Base-by-base conservation (phyloP, 1,140 invertebrate species). In the Rhagoletis pomonella region DNA sequence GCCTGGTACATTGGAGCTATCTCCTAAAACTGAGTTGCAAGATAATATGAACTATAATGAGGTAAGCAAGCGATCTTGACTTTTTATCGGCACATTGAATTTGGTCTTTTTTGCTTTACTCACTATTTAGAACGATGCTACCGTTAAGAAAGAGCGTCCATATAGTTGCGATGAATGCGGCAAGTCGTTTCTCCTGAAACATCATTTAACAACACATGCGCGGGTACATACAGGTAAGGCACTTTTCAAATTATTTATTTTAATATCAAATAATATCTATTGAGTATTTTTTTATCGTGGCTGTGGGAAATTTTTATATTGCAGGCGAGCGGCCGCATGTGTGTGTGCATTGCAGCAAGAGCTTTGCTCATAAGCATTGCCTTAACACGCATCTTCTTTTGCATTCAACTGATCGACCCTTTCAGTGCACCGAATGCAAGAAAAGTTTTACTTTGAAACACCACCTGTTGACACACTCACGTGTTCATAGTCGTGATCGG, bases 391-490 rank as follows among this genome's bases (percentile, higher is more conserved):
- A 97, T 93, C 93, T 97, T 59, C 91, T 97, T 87, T 93, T 97
- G 62, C 97, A 97, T 92, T 97, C 96, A 55, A 96, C 96, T 4
- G 96, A 97, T 86, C 94, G 96, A 88, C 97, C 97, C 7, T 97
- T 96, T 93, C 95, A 96, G 90, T 98, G 97, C 93, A 94, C 95
- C 86, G 96, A 97, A 93, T 98, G 97, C 94, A 97, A 97, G 93
- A 97, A 97, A 93, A 96, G 96, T 65, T 98, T 98, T 90, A 97
- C 96, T 1, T 93, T 97, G 50, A 97, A 97, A 91, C 96, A 97
- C 93, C 96, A 96, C 93, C 93, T 97, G 88, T 95, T 96, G 84
- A 96, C 96, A 88, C 96, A 97, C 92, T 96, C 95, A n/a, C 95
- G 96, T 88, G 96, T 96, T 87, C 95, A 96, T 90, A 96, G 95